Evolutionary conservation across 2,797 vertebrate species (phyloP).

Genomic region (Halcyon chelicuti): DNA sequence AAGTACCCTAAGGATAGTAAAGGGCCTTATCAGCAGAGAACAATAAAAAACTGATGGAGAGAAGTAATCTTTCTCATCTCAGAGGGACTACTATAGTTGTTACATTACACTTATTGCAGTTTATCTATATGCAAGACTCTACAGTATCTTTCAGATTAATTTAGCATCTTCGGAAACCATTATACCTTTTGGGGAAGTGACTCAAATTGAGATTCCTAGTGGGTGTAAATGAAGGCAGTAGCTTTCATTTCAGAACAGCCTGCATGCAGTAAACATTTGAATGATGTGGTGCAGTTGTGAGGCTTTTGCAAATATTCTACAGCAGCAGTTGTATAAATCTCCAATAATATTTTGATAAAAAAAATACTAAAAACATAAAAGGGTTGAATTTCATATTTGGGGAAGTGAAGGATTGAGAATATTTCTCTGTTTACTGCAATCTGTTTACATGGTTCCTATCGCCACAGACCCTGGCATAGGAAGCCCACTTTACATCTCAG

Average conservation of each 20-base stretch:
- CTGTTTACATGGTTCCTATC: not conserved
- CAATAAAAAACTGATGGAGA: conserved; percentile 66
- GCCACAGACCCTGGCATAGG: not conserved
- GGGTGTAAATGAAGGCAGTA: conserved; percentile 38
- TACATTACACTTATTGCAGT: conserved; percentile 22
- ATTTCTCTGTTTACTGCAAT: not conserved
- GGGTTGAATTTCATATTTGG: not conserved
- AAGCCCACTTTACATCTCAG: not conserved
- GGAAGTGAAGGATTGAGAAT: not conserved
- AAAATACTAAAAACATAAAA: not conserved
- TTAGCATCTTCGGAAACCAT: conserved; percentile 47
- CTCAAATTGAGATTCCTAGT: conserved; percentile 56
- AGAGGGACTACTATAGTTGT: conserved; percentile 47
- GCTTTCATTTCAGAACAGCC: conserved; percentile 17
- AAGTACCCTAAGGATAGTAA: conserved; percentile 44
- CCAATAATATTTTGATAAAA: conserved; percentile 5
- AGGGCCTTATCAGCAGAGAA: conserved; percentile 65
- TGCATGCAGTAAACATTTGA: not conserved
- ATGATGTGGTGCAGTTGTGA: conserved; percentile 24
- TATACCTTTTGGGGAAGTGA: conserved; percentile 53
- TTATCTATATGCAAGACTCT: conserved; percentile 55
- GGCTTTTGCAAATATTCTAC: conserved; percentile 12
- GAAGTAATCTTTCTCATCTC: conserved; percentile 54
- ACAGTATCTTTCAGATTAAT: conserved; percentile 65
- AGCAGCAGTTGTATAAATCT: conserved; percentile 30